Evolutionary conservation across 1,140 invertebrate genomes (phyloP), one percentile per base, ranked within the genome.

Genomic region (Oncopeltus fasciatus): DNA sequence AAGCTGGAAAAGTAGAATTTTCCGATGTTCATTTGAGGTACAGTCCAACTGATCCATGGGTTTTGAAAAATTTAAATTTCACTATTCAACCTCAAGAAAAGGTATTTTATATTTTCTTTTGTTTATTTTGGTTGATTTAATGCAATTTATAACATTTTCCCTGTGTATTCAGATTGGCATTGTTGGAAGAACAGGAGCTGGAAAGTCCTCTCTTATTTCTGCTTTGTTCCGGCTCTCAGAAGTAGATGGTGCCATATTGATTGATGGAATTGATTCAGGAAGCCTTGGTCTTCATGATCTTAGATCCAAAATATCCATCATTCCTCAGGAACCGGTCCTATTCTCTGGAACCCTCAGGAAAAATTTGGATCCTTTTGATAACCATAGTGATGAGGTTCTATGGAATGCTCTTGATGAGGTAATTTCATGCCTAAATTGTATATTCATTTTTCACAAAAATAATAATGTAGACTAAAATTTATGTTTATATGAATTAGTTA

Each of bases 181-280:
- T 27, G 66, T 67, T 38, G 91, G 91, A 2, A 77, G 88, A 69
- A 92, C 88, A 11, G 93, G 93, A 0, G 91, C 92, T 38, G 93
- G 93, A 16, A 96, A 96, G 72, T 91, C 89, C 0, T 94, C 92
- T 0, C 74, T 95, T 2, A 88, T 93, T 59, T 76, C 84, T 27
- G 85, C 88, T 1, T 71, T 95, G 0, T 94, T 95, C 69, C 78
- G 90, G 57, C 69, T 95, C 61, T 76, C 78, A 2, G 75, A 82
- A 66, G 71, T 74, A 3, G 70, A 79, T 46, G 84, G 83, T 5
- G 24, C 66, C 0, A 78, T 90, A 28, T 63, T 68, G 0, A 85
- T 93, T 53, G 90, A 92, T 70, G 80, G 72, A 9, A 71, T 83
- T 0, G 79, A 89, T 62, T 84, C 82, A 0, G 74, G 74, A 2